These are phyloP conservation scores for Bolborhynchus lineola DNA, from an alignment of 2,113 vertebrate genomes.

Conservation along the genomic window DNA sequence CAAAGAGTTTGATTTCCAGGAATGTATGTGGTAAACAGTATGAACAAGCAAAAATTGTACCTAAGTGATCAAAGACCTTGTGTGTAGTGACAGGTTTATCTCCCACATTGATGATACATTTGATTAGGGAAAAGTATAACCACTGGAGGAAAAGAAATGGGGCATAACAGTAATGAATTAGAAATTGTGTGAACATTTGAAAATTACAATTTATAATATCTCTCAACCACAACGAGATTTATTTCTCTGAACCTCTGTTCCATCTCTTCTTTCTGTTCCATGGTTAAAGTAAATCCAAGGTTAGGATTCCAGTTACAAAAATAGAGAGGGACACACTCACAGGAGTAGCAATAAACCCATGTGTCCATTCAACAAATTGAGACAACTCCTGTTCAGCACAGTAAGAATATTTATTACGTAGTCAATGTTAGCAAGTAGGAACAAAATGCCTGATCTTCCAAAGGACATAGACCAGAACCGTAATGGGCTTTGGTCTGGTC, in stretches of 20 bases:
- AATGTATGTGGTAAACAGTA: not conserved
- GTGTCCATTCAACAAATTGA: not conserved
- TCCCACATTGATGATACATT: not conserved
- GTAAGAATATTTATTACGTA: not conserved
- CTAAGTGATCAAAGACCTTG: not conserved
- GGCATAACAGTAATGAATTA: not conserved
- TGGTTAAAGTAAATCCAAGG: not conserved
- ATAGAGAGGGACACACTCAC: fast-evolving
- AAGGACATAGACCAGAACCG: not conserved
- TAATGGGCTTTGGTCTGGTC: not conserved
- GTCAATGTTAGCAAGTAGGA: not conserved
- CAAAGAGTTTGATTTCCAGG: not conserved
- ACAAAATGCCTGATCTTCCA: not conserved
- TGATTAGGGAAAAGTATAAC: not conserved
- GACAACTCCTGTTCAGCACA: not conserved
- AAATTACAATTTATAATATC: not conserved
- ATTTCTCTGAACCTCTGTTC: not conserved
- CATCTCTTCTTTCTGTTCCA: not conserved
- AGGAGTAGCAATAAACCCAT: not conserved
- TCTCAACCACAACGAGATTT: not conserved
- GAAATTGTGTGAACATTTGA: not conserved
- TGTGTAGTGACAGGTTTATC: not conserved
- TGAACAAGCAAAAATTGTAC: not conserved
- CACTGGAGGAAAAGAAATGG: not conserved
- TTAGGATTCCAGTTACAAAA: not conserved